Evolutionary conservation across 2,888 invertebrate species (phyloP), one percentile per base, ranked within the genome.

Genomic region (Matsumyia berberina): DNA sequence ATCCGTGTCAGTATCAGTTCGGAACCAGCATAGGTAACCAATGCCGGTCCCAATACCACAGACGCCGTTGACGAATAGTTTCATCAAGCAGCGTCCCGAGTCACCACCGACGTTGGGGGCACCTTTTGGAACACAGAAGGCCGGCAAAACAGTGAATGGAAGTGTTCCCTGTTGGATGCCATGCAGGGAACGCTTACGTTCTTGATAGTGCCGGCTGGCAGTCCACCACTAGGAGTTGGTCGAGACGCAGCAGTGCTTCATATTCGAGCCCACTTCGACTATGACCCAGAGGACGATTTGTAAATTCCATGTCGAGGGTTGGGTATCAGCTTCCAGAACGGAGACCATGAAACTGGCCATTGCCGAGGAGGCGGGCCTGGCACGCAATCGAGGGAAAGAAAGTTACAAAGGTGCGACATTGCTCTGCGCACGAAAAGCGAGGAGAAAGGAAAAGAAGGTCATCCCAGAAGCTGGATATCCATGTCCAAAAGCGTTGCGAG

Each of bases 291-390:
- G 91, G 97, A 98, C 90, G 99, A 99, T 92, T 94, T 97, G 87
- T 99, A 98, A 91, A 98, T 99, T 89, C 99, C 99, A 6, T 99
- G 98, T 91, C 94, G 98, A 87, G 99, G 99, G 91, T 93, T 99
- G 87, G 99, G 99, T 60, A 97, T 99, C 87, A 97, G 98, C 90
- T 99, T 99, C 92, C 96, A 97, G 90, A 98, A 99, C 92, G 86
- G 97, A 97, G 92, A 95, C 96, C 17, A 95, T 97, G 94, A 96
- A 96, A 90, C 94, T 96, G 89, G 95, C 96, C 72, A 94, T 97
- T 87, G 95, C 96, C 46, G 96, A 96, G 57, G 96, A 96, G 89
- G 96, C 95, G 86, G 94, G 93, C 5, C 89, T 93, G 69, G 91
- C 92, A 17, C 94, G 96, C 73, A 96, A 95, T 89, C 96, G 96